These are phyloP conservation scores for Empis stercorea DNA, from an alignment of 2,888 invertebrate species.

Conservation along the genomic window DNA sequence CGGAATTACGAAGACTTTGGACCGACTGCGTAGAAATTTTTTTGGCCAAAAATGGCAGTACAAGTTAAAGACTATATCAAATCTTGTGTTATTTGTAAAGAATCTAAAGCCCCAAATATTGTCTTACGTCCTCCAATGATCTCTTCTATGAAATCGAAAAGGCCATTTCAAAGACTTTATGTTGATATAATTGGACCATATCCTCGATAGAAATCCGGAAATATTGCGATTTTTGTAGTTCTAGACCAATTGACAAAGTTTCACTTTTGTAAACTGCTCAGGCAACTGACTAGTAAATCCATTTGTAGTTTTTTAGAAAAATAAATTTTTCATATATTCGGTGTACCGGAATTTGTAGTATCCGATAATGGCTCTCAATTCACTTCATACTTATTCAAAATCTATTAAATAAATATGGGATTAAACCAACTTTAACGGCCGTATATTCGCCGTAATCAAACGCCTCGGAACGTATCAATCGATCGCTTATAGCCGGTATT, in stretches of 20 bases:
- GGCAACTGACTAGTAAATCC: slow-evolving; percentile 1
- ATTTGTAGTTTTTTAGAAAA: slow-evolving; percentile 9
- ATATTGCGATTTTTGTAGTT: slow-evolving; percentile 8
- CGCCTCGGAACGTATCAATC: slow-evolving; percentile 23
- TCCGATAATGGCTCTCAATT: slow-evolving; percentile 20
- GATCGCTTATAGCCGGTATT: slow-evolving; percentile 21
- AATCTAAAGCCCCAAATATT: slow-evolving; percentile 5
- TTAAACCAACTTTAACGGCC: slow-evolving; percentile 13
- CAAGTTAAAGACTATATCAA: slow-evolving; percentile 5
- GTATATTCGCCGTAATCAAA: slow-evolving; percentile 25
- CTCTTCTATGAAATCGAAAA: neutral
- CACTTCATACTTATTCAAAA: slow-evolving; percentile 10
- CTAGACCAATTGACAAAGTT: slow-evolving; percentile 13
- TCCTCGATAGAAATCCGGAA: slow-evolving; percentile 8
- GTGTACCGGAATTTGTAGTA: slow-evolving; percentile 11
- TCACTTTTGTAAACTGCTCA: slow-evolving; percentile 9
- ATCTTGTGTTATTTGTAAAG: slow-evolving; percentile 1
- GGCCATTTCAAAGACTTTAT: slow-evolving; percentile 10
- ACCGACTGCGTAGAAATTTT: slow-evolving; percentile 7
- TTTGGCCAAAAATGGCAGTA: slow-evolving; percentile 12
- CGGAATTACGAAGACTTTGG: no score
- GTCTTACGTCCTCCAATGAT: slow-evolving; percentile 11
- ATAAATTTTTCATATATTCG: slow-evolving; percentile 19
- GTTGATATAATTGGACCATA: slow-evolving; percentile 14
- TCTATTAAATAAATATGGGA: slow-evolving; percentile 9